These are phyloP conservation scores for Argya squamiceps DNA, from an alignment of 2,797 vertebrate species.

Conservation along the genomic window DNA sequence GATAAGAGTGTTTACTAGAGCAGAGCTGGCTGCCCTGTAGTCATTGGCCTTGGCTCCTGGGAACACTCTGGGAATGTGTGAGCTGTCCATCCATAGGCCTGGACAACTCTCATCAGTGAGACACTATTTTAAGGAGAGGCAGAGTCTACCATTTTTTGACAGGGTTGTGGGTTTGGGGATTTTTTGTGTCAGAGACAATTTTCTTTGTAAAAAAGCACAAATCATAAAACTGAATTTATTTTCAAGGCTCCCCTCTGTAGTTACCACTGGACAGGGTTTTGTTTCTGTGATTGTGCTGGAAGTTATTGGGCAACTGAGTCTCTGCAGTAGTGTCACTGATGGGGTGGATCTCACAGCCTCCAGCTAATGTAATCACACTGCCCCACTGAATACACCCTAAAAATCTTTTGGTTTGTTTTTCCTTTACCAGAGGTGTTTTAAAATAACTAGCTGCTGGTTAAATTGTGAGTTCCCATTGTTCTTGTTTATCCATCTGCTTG, in stretches of 20 bases:
- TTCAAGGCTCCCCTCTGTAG: neutral
- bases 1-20: slow-evolving; percentile 1
- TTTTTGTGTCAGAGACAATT: neutral
- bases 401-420: neutral
- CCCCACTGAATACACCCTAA: neutral
- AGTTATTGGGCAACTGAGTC: neutral
- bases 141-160: neutral
- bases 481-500: slow-evolving; percentile 18
- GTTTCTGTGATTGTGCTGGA: neutral
- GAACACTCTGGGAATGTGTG: neutral
- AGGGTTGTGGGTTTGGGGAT: neutral
- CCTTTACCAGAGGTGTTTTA: slow-evolving; percentile 8
- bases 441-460: neutral
- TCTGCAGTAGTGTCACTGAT: neutral
- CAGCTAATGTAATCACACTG: neutral
- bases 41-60: neutral
- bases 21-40: neutral
- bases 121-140: neutral
- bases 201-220: neutral
- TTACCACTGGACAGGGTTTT: neutral
- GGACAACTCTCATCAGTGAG: neutral
- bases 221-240: neutral
- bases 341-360: neutral
- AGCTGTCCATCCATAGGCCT: neutral
- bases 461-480: neutral